Evolutionary conservation across 2,113 vertebrate genomes (phyloP), one percentile per base, ranked within the genome.

Genomic region (Lycaon pictus): DNA sequence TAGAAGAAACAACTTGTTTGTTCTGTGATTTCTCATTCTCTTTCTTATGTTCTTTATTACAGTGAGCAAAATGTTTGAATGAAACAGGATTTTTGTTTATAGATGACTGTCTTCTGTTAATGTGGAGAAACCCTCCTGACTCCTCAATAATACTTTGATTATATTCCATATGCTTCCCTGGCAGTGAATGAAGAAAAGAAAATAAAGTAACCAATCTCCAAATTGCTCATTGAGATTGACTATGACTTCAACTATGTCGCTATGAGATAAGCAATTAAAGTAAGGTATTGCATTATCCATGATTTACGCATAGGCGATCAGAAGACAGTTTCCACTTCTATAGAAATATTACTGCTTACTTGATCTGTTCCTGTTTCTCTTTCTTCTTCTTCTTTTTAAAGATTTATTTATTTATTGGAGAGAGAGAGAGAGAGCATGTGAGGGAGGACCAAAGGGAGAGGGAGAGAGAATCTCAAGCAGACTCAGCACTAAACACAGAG

Each of bases 21-120:
- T 96, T 93, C 77, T 95, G 58, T 96, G 92, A 77, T 76, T 95
- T 87, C 29, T 43, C 35, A 71, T 90, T 96, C 16, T 88, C 43
- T 96, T 95, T 93, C 37, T 43, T 96, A 23, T 88, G 35, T 0
- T 93, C 51, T 92, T 97, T 96, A 96, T 97, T 88, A 96, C 58
- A 53, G 62, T 84, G 32, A 95, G 74, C 15, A 95, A 98, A 98
- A 88, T 87, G 96, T 92, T 92, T 97, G 86, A 92, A 88, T 88
- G 35, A 93, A 93, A 92, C 7, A 92, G 23, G 15, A 62, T 58
- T 97, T 96, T 84, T 96, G 43, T 90, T 97, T 94, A 97, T 76
- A 89, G 58, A 97, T 96, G 32, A 81, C 32, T 87, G 7, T 74
- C 72, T 96, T 89, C 69, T 95, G 25, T 82, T 93, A 94, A 91